These are phyloP conservation scores for Minunthozetes semirufus DNA, from an alignment of 2,888 invertebrate genomes.

Conservation along the genomic window DNA sequence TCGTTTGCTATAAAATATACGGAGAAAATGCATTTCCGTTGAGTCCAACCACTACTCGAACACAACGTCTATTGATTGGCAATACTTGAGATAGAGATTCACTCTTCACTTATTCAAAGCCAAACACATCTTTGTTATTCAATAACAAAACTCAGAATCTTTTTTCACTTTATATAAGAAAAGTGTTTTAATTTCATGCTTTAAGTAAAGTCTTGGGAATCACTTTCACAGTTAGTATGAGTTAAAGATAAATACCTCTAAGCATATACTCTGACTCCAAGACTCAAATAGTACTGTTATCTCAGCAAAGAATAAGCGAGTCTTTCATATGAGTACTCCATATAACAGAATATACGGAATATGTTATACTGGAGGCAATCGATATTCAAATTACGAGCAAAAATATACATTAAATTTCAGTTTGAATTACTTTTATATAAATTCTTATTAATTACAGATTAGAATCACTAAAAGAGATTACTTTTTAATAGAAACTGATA, in stretches of 20 bases:
- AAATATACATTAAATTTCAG: not conserved
- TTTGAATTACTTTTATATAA: not conserved
- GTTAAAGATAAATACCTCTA: not conserved
- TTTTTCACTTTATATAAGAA: not conserved
- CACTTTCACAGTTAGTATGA: not conserved
- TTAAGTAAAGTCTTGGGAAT: not conserved
- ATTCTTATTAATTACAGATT: not conserved
- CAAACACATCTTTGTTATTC: not conserved
- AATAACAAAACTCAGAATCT: not conserved
- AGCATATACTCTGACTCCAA: not conserved
- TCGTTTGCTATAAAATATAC: not conserved
- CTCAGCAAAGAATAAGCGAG: not conserved
- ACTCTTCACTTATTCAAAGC: not conserved
- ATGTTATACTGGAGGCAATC: not conserved
- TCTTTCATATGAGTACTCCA: not conserved
- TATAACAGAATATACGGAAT: not conserved
- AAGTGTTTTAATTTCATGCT: slow-evolving; percentile 9
- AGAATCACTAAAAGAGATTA: no score
- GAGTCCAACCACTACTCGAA: not conserved
- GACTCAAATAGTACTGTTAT: not conserved
- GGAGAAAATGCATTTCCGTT: not conserved
- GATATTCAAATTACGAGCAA: not conserved
- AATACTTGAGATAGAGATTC: not conserved
- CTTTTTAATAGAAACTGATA: no score
- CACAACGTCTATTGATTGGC: not conserved